Percentiles rank a stretch among this genome's conserved stretches.
Evolutionary conservation across 2,888 invertebrate species (phyloP).

Genomic region (Apodemia zela): DNA sequence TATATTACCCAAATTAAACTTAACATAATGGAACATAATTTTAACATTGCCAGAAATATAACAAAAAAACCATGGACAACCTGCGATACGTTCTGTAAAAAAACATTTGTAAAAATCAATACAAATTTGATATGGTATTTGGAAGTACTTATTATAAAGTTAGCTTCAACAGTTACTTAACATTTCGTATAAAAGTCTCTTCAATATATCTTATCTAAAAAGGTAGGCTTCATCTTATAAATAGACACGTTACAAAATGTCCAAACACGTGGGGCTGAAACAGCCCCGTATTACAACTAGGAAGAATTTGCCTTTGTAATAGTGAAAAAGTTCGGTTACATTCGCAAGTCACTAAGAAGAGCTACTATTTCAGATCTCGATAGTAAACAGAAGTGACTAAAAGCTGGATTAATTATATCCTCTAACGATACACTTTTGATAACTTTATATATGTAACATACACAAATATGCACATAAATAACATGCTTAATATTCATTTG

Average conservation of each 20-base stretch:
- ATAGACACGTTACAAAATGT: conserved; percentile 64
- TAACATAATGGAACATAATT: conserved; percentile 41
- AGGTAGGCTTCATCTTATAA: conserved; percentile 69
- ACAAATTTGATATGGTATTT: conserved; percentile 68
- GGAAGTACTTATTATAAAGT: conserved; percentile 74
- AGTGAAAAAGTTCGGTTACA: conserved; percentile 67
- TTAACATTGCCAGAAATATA: conserved; percentile 44
- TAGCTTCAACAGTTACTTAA: conserved; percentile 78
- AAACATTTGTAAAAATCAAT: conserved; percentile 26
- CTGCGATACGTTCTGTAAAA: conserved; percentile 5
- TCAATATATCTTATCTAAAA: conserved; percentile 78
- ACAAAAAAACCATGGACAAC: conserved; percentile 19
- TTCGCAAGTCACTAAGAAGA: conserved; percentile 61
- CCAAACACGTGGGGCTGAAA: conserved; percentile 55
- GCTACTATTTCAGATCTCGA: conserved; percentile 39
- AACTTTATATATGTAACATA: conserved; percentile 70
- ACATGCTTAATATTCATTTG: conserved; percentile 62
- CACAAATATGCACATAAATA: conserved; percentile 65
- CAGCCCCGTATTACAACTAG: conserved; percentile 46
- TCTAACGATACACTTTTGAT: conserved; percentile 68
- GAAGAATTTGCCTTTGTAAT: conserved; percentile 57
- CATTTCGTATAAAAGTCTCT: conserved; percentile 79
- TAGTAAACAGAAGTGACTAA: conserved; percentile 48
- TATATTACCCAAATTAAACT: conserved; percentile 69
- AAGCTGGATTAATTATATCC: conserved; percentile 57